phyloP scores from a whole-genome alignment of 1,140 invertebrate species.

The Leptinotarsa lineolata region DNA sequence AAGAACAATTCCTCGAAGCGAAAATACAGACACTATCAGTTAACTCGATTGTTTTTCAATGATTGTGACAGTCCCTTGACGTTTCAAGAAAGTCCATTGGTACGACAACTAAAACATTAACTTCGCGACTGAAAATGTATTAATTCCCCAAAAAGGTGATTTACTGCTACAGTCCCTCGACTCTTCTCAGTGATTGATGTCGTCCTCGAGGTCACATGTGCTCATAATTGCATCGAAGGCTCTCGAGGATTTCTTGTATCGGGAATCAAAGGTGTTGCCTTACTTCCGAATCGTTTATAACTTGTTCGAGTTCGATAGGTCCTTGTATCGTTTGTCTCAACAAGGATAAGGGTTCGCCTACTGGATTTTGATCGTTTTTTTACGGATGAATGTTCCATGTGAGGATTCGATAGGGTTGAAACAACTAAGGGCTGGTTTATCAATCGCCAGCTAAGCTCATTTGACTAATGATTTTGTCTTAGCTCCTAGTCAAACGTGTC shows the following conservation, averaged over 20 bases:
- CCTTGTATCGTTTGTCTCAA: neutral
- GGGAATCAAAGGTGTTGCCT: neutral
- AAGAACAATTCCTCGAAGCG: too few species aligned
- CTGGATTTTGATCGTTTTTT: neutral
- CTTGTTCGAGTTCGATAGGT: neutral
- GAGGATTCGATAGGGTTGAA: too few species aligned
- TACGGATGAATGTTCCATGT: neutral
- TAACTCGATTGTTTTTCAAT: neutral
- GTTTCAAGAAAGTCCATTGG: neutral
- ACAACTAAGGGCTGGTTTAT: too few species aligned
- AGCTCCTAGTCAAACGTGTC: too few species aligned
- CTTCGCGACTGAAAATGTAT: conserved; percentile 13
- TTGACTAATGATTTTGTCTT: too few species aligned
- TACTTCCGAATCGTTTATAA: neutral
- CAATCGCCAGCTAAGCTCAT: too few species aligned
- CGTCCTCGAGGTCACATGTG: conserved; percentile 38
- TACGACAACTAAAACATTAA: conserved; percentile 2
- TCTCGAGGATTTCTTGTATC: conserved; percentile 13
- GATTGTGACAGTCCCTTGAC: neutral
- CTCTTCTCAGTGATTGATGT: conserved; percentile 36
- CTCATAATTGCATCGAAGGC: conserved; percentile 35
- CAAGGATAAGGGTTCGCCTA: neutral
- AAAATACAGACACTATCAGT: neutral
- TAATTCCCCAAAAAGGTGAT: conserved; percentile 24
- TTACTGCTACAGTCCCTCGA: conserved; percentile 30